Conservation (phyloP, 2,113 vertebrate species). For the Isurus oxyrinchus region DNA sequence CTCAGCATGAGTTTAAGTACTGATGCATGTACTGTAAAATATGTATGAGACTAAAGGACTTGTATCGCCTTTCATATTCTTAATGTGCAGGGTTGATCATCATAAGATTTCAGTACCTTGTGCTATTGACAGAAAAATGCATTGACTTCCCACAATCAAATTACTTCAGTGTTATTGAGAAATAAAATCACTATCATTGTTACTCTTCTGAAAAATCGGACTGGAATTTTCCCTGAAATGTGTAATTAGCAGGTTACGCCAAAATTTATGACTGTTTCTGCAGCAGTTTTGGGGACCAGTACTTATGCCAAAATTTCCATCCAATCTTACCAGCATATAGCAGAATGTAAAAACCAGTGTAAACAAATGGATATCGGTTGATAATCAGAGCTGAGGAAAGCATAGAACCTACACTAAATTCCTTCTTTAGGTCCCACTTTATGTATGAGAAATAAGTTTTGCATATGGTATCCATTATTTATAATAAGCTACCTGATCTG, state of each 20-base stretch:
- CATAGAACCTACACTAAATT: background rate
- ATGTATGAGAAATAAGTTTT: background rate
- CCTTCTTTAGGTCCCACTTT: background rate
- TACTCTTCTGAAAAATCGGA: background rate
- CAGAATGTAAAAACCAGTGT: background rate
- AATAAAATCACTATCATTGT: background rate
- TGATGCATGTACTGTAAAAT: background rate
- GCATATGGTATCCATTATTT: background rate
- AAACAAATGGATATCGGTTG: background rate
- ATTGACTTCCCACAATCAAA: background rate
- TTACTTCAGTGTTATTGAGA: background rate
- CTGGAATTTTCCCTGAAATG: background rate
- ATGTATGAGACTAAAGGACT: background rate
- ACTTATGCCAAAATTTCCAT: background rate
- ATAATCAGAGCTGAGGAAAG: background rate
- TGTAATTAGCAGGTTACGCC: too few species aligned
- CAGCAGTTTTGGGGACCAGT: background rate
- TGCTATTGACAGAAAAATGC: background rate
- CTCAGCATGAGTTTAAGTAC: conserved; percentile 8
- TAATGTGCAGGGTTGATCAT: background rate
- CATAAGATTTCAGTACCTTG: background rate
- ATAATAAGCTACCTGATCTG: background rate
- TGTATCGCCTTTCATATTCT: background rate
- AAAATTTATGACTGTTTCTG: background rate
- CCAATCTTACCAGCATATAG: background rate